Percentiles rank a stretch among this genome's conserved stretches.
These are phyloP conservation scores for Alviniconcha marisindica DNA, from an alignment of 1,140 invertebrate species.

Conservation along the genomic window DNA sequence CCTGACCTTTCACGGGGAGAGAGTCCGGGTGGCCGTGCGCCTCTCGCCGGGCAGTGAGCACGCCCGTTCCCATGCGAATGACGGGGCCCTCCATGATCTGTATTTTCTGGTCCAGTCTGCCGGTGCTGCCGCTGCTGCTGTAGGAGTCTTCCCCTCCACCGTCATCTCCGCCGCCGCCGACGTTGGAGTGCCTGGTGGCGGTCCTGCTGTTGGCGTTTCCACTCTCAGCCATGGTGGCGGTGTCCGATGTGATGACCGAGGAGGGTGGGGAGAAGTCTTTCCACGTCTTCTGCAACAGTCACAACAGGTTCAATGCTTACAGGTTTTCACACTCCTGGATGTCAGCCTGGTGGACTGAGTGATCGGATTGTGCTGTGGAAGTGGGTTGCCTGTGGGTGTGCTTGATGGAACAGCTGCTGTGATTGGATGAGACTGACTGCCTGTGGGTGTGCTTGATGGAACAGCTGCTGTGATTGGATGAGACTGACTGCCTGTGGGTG, in stretches of 20 bases:
- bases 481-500: too few species aligned
- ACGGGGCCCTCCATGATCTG: conserved; percentile 44
- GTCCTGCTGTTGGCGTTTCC: conserved; percentile 25
- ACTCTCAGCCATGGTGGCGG: conserved; percentile 23
- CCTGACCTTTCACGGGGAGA: not conserved
- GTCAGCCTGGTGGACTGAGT: not conserved
- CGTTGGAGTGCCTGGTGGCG: not conserved
- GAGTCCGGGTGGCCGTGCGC: not conserved
- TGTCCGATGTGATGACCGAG: conserved; percentile 13
- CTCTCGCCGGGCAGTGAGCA: conserved; percentile 36
- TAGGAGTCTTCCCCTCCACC: conserved; percentile 5
- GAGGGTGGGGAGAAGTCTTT: conserved; percentile 43
- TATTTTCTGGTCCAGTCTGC: conserved; percentile 22
- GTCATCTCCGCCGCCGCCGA: not conserved
- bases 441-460: not conserved
- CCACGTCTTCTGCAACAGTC: conserved; percentile 46
- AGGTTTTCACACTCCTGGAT: not conserved
- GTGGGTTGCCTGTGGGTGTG: not conserved
- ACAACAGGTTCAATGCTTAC: not conserved
- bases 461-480: too few species aligned
- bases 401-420: not conserved
- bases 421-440: not conserved
- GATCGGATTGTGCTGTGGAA: not conserved
- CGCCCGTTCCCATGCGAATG: conserved; percentile 48
- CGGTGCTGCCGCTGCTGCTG: not conserved